Conservation (phyloP, 2,797 vertebrate species). For the Eidolon dupreanum region DNA sequence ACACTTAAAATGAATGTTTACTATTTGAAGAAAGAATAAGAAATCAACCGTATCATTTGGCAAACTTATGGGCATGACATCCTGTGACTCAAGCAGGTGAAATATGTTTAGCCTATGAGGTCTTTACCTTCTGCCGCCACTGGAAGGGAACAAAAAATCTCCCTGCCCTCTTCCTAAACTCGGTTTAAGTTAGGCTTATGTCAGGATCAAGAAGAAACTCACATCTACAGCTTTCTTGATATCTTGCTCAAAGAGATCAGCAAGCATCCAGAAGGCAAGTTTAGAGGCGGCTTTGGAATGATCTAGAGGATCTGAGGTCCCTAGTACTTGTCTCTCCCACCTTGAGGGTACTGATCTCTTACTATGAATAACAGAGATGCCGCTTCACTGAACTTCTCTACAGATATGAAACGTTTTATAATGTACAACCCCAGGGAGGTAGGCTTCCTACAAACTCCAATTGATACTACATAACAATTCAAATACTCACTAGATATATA, state of each 20-base stretch:
- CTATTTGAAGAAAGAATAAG: slow-evolving; percentile 45
- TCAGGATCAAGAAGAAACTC: neutral
- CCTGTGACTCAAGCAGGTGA: neutral
- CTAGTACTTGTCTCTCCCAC: neutral
- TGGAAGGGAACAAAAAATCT: neutral
- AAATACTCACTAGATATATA: neutral
- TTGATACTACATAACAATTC: neutral
- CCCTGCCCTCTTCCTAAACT: neutral
- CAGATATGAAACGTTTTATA: neutral
- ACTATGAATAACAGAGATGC: neutral
- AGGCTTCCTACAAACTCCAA: neutral
- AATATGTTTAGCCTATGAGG: neutral
- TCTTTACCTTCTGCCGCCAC: neutral
- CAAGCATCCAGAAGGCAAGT: neutral
- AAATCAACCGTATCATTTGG: neutral
- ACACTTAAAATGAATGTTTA: slow-evolving; percentile 31
- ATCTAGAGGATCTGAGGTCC: neutral
- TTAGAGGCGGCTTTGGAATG: neutral
- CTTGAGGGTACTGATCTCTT: neutral
- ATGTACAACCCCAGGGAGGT: neutral
- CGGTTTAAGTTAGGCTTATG: neutral
- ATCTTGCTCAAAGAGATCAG: neutral
- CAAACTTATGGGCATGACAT: neutral
- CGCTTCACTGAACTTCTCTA: neutral
- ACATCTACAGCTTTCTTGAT: neutral